These are phyloP conservation scores for Mastacembelus armatus DNA, from an alignment of 2,797 vertebrate species.

Conservation along the genomic window DNA sequence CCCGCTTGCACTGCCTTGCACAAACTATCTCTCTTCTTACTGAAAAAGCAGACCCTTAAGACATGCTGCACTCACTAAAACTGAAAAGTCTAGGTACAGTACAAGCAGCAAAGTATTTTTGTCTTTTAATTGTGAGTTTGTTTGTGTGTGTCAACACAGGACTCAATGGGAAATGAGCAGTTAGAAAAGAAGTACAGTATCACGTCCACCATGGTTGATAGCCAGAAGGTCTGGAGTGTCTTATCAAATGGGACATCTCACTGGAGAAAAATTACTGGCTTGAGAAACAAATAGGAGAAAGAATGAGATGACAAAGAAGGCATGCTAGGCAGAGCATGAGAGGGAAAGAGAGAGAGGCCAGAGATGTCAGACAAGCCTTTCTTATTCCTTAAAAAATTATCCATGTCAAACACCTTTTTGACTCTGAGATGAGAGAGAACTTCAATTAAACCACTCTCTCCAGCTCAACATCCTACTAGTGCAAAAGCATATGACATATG, in stretches of 20 bases:
- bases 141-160: neutral
- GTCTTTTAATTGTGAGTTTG: neutral
- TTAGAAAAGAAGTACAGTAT: too few species aligned
- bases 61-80: slow-evolving; percentile 1
- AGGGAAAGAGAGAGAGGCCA: neutral
- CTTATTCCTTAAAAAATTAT: slow-evolving; percentile 40
- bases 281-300: slow-evolving; percentile 31
- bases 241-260: slow-evolving; percentile 31
- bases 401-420: slow-evolving; percentile 72
- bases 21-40: slow-evolving; percentile 2
- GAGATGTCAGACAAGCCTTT: slow-evolving; percentile 31
- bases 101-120: neutral
- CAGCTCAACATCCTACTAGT: slow-evolving; percentile 23
- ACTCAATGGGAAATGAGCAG: slow-evolving; percentile 3
- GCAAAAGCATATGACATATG: slow-evolving; percentile 13
- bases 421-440: slow-evolving; percentile 69
- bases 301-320: slow-evolving; percentile 21
- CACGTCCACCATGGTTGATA: slow-evolving; percentile 25
- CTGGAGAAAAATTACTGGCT: slow-evolving; percentile 41
- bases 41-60: slow-evolving; percentile 10
- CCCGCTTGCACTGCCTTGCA: neutral
- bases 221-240: slow-evolving; percentile 47
- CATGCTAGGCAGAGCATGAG: neutral
- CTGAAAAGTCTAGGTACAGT: neutral
- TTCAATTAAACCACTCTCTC: slow-evolving; percentile 58